Base-by-base conservation (phyloP, 2,113 vertebrate species). In the Bufo gargarizans region DNA sequence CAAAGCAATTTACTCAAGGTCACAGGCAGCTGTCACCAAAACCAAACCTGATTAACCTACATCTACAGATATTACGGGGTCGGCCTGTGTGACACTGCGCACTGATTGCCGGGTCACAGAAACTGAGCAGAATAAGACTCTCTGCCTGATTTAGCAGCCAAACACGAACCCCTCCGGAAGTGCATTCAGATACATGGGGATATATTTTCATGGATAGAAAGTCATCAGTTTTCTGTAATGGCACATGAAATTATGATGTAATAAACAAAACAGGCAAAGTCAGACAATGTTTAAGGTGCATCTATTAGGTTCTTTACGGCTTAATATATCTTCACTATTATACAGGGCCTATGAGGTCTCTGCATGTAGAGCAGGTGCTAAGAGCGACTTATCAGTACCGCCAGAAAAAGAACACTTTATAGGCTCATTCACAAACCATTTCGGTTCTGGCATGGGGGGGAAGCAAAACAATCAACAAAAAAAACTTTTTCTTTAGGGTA, bases 1-100 rank as follows among this genome's bases (percentile, higher is more conserved):
- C 69, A 71, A 87, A 87, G 86, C 65, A 87, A 80, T 87, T 81
- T 87, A 55, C 63, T 80, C 61, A 87, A 87, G 86, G 86, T 87
- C 77, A 87, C 49, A n/a, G 14, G 76, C 50, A 71, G 86, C 77
- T 81, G 33, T 67, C 86, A 72, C 59, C 43, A 53, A 87, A 58
- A 56, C 61, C n/a, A 67, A 87, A 71, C 77, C 77, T 71, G 77
- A 87, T 87, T 87, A 87, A 87, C 86, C 86, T 47, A 61, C 77
- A 56, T 71, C 86, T 17, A 49, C 63, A 81, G 86, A 71, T 79
- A 71, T 81, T 87, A 72, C 22, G 47, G 58, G 63, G 82, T 61
- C 77, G 63, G 58, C 63, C 77, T 56, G 4, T 47, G 58, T 56
- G 77, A 69, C 63, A 71, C 65, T 50, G 10, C 3, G 47, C 65